Evolutionary conservation across 2,888 invertebrate genomes (phyloP).

Genomic region (Athetis lepigone): DNA sequence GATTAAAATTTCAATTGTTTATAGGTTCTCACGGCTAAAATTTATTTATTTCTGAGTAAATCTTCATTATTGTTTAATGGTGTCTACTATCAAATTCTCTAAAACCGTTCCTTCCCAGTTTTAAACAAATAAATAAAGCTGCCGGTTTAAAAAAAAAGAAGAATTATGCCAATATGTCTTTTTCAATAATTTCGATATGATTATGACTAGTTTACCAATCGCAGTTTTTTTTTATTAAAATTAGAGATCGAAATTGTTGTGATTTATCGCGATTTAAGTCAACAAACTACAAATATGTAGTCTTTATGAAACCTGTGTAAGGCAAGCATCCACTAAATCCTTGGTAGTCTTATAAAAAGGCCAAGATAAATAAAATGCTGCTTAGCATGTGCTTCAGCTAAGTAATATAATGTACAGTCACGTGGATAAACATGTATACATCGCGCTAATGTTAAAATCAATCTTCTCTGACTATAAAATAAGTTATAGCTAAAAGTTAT

Average conservation of each 20-base stretch:
- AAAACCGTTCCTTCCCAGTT: slow-evolving; percentile 31
- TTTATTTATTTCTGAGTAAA: too few relatives aligned
- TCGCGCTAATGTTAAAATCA: too few relatives aligned
- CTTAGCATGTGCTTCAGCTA: too few relatives aligned
- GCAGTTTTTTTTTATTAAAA: slow-evolving; percentile 37
- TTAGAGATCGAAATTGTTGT: slow-evolving; percentile 55
- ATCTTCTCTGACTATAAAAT: too few relatives aligned
- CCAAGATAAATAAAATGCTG: too few relatives aligned
- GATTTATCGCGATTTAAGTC: slow-evolving; percentile 31
- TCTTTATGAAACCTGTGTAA: slow-evolving; percentile 33
- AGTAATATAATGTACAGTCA: too few relatives aligned
- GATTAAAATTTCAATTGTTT: too few relatives aligned
- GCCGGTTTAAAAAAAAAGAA: slow-evolving; percentile 43
- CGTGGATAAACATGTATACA: too few relatives aligned
- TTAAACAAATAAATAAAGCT: slow-evolving; percentile 50
- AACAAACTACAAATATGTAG: slow-evolving; percentile 25
- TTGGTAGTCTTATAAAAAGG: neutral
- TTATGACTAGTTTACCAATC: slow-evolving; percentile 60
- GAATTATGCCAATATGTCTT: slow-evolving; percentile 39
- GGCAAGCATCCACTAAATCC: slow-evolving; percentile 28
- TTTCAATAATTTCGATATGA: slow-evolving; percentile 48
- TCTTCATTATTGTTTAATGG: neutral
- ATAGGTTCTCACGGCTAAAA: neutral
- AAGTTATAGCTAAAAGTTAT: too few relatives aligned
- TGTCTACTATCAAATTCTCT: slow-evolving; percentile 8